Conservation (phyloP, 2,113 vertebrate genomes). For the western clawed frog (Xenopus tropicalis) region DNA sequence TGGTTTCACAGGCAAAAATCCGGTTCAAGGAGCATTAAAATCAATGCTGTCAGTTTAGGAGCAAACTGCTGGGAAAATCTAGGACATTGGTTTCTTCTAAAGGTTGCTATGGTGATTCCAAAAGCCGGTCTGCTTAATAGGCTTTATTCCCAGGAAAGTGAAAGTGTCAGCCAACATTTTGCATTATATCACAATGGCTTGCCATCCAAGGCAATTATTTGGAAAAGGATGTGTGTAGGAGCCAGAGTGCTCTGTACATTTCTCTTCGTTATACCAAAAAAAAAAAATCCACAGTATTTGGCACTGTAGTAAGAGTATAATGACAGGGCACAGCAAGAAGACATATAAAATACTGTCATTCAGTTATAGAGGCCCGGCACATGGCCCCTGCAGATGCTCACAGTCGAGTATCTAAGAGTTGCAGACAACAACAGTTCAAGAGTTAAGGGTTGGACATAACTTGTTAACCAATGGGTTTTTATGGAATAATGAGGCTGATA, state of each 20-base stretch:
- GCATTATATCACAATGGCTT: conserved; percentile 46
- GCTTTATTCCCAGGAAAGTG: conserved; percentile 66
- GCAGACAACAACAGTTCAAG: too few species aligned
- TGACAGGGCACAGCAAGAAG: too few species aligned
- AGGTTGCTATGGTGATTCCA: conserved; percentile 63
- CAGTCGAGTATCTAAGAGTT: too few species aligned
- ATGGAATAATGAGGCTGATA: too few species aligned
- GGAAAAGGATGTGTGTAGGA: conserved; percentile 18
- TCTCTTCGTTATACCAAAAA: background rate
- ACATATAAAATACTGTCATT: background rate
- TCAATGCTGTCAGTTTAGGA: conserved; percentile 65
- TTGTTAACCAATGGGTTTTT: too few species aligned
- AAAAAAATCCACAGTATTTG: background rate
- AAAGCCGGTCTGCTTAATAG: conserved; percentile 58
- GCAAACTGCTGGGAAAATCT: conserved; percentile 60
- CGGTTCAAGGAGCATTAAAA: conserved; percentile 69
- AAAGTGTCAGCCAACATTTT: conserved; percentile 45
- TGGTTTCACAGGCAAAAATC: conserved; percentile 47
- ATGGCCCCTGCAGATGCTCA: too few species aligned
- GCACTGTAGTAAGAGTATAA: background rate
- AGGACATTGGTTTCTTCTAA: conserved; percentile 59
- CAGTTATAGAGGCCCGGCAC: too few species aligned
- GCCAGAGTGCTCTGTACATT: too few species aligned
- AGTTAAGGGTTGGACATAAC: too few species aligned
- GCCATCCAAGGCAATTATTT: conserved; percentile 51